phyloP scores from a whole-genome alignment of 1,140 invertebrate genomes.

The Sitodiplosis mosellana region DNA sequence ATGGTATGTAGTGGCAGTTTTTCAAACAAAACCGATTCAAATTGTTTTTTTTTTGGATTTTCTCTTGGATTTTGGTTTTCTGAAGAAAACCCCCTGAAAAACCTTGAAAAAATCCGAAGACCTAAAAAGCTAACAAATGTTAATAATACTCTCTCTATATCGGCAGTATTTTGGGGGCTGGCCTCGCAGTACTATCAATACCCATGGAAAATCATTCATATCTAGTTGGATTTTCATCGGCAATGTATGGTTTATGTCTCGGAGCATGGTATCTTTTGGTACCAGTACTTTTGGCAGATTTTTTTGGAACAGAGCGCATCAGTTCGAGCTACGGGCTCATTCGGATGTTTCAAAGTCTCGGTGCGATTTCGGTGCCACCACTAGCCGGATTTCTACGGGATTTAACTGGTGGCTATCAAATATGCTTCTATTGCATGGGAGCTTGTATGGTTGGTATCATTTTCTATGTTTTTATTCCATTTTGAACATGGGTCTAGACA shows the following conservation, averaged over 20 bases:
- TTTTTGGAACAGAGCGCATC: constrained; percentile 51
- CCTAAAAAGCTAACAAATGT: not conserved
- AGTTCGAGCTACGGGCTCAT: constrained; percentile 55
- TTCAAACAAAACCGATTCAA: too few relatives aligned
- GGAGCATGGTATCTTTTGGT: constrained; percentile 58
- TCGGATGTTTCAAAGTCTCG: constrained; percentile 54
- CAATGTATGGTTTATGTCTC: constrained; percentile 46
- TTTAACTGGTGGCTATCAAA: constrained; percentile 45
- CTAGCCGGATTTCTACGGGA: constrained; percentile 45
- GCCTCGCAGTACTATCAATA: constrained; percentile 40
- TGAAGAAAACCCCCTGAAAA: too few relatives aligned
- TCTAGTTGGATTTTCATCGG: constrained; percentile 34
- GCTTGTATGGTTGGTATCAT: constrained; percentile 56
- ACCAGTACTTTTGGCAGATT: constrained; percentile 48
- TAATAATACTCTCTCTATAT: not conserved
- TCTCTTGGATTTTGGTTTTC: too few relatives aligned
- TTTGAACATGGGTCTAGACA: too few relatives aligned
- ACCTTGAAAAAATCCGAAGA: too few relatives aligned
- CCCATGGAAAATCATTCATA: constrained; percentile 43
- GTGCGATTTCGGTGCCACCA: constrained; percentile 49
- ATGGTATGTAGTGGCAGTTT: constrained; percentile 34
- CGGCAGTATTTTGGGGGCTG: constrained; percentile 44
- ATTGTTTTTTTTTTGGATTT: too few relatives aligned
- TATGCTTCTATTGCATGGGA: constrained; percentile 56
- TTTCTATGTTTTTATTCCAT: too few relatives aligned